These are phyloP conservation scores for Pygocentrus nattereri DNA, from an alignment of 2,797 vertebrate species.

Conservation along the genomic window DNA sequence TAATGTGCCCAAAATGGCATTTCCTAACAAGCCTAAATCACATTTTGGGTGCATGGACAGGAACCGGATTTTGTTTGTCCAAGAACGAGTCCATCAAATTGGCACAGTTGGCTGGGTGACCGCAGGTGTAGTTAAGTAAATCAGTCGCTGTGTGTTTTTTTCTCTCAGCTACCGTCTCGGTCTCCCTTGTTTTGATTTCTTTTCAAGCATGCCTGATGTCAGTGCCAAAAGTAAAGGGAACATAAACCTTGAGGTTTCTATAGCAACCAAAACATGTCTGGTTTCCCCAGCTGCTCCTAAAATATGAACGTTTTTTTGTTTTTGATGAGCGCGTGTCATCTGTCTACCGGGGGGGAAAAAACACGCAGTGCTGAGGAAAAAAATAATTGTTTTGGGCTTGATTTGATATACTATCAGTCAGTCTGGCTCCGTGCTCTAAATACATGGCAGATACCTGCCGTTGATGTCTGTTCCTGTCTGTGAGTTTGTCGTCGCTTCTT, in stretches of 20 bases:
- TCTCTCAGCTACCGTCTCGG: constrained; percentile 55
- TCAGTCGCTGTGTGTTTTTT: constrained; percentile 6
- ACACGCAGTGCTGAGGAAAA: constrained; percentile 30
- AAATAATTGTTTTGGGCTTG: constrained; percentile 42
- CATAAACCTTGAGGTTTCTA: constrained; percentile 79
- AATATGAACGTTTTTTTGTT: constrained; percentile 53
- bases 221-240: constrained; percentile 72
- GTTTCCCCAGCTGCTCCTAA: constrained; percentile 65
- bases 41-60: constrained; percentile 1
- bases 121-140: constrained; percentile 46
- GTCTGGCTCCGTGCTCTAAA: constrained; percentile 27
- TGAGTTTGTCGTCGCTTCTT: neutral
- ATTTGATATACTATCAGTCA: constrained; percentile 37
- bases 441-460: neutral
- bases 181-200: constrained; percentile 55
- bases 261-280: constrained; percentile 76
- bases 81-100: constrained; percentile 3
- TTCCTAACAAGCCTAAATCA: neutral
- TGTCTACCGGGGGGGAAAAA: constrained; percentile 56
- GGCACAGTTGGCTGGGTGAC: neutral
- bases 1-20: neutral
- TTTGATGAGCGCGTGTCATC: constrained; percentile 67
- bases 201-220: constrained; percentile 54
- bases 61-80: constrained; percentile 4
- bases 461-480: constrained; percentile 18